phyloP scores from a whole-genome alignment of 2,888 invertebrate species.

The Tetrapedia diversipes region DNA sequence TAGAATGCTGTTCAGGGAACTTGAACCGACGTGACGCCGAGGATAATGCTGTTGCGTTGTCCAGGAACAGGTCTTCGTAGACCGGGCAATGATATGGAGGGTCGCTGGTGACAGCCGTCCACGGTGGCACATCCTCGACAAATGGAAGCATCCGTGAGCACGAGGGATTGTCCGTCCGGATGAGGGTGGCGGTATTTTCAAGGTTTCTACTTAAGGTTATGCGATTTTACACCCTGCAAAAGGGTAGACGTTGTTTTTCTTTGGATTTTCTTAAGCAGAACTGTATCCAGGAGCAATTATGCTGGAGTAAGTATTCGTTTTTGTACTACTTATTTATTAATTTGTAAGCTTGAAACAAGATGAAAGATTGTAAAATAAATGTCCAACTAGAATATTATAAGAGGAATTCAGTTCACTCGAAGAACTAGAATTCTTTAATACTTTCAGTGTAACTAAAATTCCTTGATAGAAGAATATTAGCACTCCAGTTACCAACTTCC shows the following conservation, averaged over 20 bases:
- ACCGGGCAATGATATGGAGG: neutral
- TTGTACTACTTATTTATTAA: too few relatives aligned
- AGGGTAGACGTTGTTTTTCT: neutral
- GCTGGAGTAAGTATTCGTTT: too few relatives aligned
- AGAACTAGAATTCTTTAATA: too few relatives aligned
- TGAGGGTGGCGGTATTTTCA: neutral
- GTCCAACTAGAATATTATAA: too few relatives aligned
- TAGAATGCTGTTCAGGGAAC: conserved; percentile 35
- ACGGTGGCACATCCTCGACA: neutral
- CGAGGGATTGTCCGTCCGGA: neutral
- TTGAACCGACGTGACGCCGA: conserved; percentile 31
- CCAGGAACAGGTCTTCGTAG: conserved; percentile 2
- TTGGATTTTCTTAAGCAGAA: neutral
- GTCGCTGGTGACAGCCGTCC: neutral
- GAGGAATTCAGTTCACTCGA: too few relatives aligned
- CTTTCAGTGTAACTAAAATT: too few relatives aligned
- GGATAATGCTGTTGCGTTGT: conserved; percentile 33
- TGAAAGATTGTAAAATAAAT: too few relatives aligned
- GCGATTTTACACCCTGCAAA: neutral
- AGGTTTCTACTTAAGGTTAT: neutral
- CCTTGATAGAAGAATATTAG: too few relatives aligned
- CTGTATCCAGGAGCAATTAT: neutral
- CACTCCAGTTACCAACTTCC: too few relatives aligned
- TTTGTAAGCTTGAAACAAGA: too few relatives aligned
- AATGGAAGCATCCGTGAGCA: neutral